Conservation (phyloP, 2,888 invertebrate species). For the Mythimna albipuncta region DNA sequence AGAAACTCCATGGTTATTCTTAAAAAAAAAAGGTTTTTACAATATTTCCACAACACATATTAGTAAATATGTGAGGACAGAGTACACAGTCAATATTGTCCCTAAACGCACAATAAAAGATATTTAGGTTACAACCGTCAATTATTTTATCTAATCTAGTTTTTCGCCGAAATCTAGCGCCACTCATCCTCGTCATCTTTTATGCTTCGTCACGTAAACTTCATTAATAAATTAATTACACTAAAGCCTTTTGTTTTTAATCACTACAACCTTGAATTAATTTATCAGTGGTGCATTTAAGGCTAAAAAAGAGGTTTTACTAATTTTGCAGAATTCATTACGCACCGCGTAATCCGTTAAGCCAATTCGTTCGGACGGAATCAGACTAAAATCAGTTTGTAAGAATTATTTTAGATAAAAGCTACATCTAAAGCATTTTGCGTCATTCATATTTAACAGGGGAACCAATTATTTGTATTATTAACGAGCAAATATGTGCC, state of each 20-base stretch:
- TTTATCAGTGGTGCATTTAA: conserved; percentile 1
- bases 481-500: not conserved
- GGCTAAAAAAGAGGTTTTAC: conserved; percentile 1
- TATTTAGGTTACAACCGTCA: not conserved
- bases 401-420: conserved; percentile 1
- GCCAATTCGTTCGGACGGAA: conserved; percentile 5
- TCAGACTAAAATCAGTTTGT: conserved; percentile 1
- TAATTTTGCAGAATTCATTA: conserved; percentile 29
- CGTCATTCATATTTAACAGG: not conserved
- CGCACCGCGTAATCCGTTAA: conserved; percentile 23
- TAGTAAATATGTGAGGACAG: no score
- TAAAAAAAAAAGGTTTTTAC: no score
- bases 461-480: not conserved
- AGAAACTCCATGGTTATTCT: no score
- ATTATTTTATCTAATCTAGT: not conserved
- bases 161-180: not conserved
- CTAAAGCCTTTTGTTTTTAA: not conserved
- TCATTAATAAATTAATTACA: not conserved
- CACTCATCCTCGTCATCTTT: not conserved
- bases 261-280: not conserved
- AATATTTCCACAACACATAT: no score
- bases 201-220: not conserved
- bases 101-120: not conserved
- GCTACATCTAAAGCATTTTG: not conserved
- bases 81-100: no score